A percentile compares a stretch with the other conserved stretches of the same genome.
Evolutionary conservation across 2,797 vertebrate genomes (phyloP).

Genomic region (Falco novaeseelandiae): DNA sequence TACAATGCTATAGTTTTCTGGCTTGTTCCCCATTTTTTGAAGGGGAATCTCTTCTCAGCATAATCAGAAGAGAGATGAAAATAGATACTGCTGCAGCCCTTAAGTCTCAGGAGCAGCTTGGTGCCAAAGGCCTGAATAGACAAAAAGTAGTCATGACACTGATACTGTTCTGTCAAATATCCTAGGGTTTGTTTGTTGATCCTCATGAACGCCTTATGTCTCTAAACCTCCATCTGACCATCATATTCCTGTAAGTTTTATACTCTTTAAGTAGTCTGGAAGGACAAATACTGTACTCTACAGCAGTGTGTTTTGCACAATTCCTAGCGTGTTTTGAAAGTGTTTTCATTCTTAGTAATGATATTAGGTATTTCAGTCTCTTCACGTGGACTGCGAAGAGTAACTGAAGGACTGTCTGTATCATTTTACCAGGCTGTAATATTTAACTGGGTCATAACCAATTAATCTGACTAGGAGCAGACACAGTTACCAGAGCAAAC

Average conservation of each 20-base stretch:
- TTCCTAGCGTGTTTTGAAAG: not conserved
- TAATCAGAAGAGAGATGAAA: conserved; percentile 5
- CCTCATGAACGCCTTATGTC: not conserved
- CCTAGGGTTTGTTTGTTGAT: not conserved
- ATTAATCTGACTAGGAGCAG: conserved; percentile 43
- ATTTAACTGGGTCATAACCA: conserved; percentile 30
- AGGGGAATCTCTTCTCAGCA: not conserved
- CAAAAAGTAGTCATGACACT: not conserved
- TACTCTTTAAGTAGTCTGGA: not conserved
- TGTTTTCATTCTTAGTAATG: not conserved
- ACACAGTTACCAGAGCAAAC: conserved; percentile 29
- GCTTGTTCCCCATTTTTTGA: not conserved
- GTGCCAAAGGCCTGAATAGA: conserved; percentile 8
- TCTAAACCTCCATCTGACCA: not conserved
- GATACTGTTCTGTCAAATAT: not conserved
- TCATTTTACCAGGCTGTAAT: not conserved
- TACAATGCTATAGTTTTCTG: not conserved
- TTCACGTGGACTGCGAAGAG: not conserved
- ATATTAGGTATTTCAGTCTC: not conserved
- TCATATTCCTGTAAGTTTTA: not conserved
- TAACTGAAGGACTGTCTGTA: not conserved
- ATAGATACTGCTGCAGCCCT: not conserved
- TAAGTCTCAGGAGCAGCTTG: not conserved
- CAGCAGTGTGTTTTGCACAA: not conserved
- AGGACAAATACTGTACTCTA: not conserved